phyloP scores from a whole-genome alignment of 1,140 invertebrate genomes.

The Parapsyche elsis region DNA sequence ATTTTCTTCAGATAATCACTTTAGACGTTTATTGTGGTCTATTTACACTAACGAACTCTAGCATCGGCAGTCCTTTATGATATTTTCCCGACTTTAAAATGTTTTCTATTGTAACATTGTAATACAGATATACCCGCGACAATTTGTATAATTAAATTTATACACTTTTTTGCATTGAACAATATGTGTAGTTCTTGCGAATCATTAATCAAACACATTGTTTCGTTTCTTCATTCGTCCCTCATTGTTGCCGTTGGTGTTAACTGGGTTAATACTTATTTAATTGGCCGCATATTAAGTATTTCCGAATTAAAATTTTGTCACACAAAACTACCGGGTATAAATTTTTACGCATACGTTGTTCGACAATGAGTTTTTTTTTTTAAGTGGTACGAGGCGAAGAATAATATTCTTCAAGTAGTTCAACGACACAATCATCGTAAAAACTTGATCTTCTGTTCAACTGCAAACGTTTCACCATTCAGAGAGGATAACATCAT shows the following conservation, averaged over 20 bases:
- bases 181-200: background rate
- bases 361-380: background rate
- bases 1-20: conserved; percentile 2
- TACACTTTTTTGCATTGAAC: too few relatives aligned
- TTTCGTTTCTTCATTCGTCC: background rate
- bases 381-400: background rate
- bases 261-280: conserved; percentile 36
- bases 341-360: background rate
- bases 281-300: conserved; percentile 4
- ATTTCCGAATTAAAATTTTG: background rate
- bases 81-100: too few relatives aligned
- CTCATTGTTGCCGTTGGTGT: background rate
- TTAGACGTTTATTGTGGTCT: background rate
- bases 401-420: background rate
- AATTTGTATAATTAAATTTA: too few relatives aligned
- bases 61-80: too few relatives aligned
- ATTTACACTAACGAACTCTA: too few relatives aligned
- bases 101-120: too few relatives aligned
- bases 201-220: conserved; percentile 30
- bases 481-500: background rate
- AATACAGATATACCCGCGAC: too few relatives aligned
- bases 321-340: background rate
- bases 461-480: background rate
- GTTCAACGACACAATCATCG: background rate
- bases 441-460: background rate